Evolutionary conservation across 2,797 vertebrate genomes (phyloP), one percentile per base, ranked within the genome.

Genomic region (Anas acuta): DNA sequence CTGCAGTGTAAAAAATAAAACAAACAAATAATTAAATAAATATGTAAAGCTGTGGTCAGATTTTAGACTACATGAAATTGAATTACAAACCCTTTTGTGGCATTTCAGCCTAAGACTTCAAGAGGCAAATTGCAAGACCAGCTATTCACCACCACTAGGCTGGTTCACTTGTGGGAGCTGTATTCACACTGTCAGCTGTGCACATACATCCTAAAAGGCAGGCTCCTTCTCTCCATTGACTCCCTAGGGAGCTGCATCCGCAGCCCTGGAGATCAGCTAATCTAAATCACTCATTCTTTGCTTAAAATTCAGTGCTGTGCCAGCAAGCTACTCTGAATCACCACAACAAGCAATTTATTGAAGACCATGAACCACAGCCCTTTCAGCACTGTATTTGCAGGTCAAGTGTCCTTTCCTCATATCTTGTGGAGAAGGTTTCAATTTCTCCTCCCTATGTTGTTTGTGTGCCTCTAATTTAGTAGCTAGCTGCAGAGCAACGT

Each of bases 181-280:
- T 11, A n/a, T 8, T 57, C 58, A 32, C 25, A 15, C 4, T 43
- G 6, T 23, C 0, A 0, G 12, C 21, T 76, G 7, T 17, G 9
- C 9, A 33, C 1, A 5, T 6, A 21, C 1, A 67, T 6, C 13
- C 13, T 53, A 37, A 81, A 89, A 65, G 4, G 49, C 39, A 45
- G 2, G 7, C 6, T 76, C n/a, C 20, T 85, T 67, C 74, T 25
- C 67, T 35, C 28, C 22, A 22, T 0, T 41, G 21, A 25, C 13
- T 49, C 43, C 13, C 14, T 14, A 49, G 33, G 13, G 14, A 93
- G 45, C 9, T 14, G n/a, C 10, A 5, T 58, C 30, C 53, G 26
- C 12, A 64, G 13, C 33, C 47, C 10, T 8, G 11, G n/a, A 51
- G 37, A 57, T 33, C 15, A 67, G 35, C 11, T 77, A 23, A 35